Base-by-base conservation (phyloP, 2,888 invertebrate species). In the Odiellus spinosus region DNA sequence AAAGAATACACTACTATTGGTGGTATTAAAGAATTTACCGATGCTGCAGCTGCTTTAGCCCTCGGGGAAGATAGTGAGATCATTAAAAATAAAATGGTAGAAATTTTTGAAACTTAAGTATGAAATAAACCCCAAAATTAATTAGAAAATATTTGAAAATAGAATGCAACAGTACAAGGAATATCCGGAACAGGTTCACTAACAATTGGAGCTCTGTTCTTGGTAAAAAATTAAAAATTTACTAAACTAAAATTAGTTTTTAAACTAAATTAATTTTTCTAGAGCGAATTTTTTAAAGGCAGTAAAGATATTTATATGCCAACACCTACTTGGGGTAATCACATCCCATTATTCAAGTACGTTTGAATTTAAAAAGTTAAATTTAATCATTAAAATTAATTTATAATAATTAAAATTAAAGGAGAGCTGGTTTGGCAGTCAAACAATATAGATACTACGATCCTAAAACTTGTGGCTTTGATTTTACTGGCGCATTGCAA, bases 321-420 rank as follows among this genome's bases (percentile, higher is more conserved):
- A 4, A 71, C 75, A 2, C 98, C 98, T 3, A 81, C 96, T 0
- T 99, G 98, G 98, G 96, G 96, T 45, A 99, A 99, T 68, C 98
- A 99, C 65, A 80, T 77, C 1, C 91, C 93, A 45, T 77, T 98
- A 61, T 91, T 95, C 69, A 90, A 83, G 71, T 70, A 59, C n/a
- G n/a, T n/a, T n/a, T n/a, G n/a, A n/a, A 60, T 61, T 56, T 10
- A 26, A 26, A 26, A 26, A 26, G 4, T 26, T 6, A 26, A 26
- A 26, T 26, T 26, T 6, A 26, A 26, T 6, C 26, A 26, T 6
- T 26, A 26, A 26, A 26, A 26, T 6, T 26, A 26, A 26, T 26
- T 26, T 6, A 26, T 26, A 26, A 26, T 26, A 26, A 26, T 6
- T 26, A 8, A 26, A 26, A 26, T 26, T 26, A 26, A 26, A 71